Evolutionary conservation across 2,888 invertebrate species (phyloP), one percentile per base, ranked within the genome.

Genomic region (Resseliella maxima): DNA sequence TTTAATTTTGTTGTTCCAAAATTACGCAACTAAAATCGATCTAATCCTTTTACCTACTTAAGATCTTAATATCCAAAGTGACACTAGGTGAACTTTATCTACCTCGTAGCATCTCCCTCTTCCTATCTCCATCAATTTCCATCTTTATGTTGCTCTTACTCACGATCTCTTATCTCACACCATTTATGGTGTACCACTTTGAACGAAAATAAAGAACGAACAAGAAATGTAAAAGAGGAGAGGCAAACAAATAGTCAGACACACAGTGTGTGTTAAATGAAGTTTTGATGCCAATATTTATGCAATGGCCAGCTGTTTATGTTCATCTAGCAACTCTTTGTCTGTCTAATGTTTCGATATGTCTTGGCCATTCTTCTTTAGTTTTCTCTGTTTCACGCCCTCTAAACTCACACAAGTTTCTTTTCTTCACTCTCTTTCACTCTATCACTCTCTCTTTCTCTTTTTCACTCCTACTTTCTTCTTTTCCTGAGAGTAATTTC

Each of bases 1-100:
- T 72, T 72, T 31, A 72, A 72, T 72, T 27, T 72, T 72, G 72
- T 72, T 72, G 72, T 72, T 72, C 72, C 35, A n/a, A n/a, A 72
- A 72, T 72, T 31, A 72, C 35, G 72, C 35, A 72, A 35, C 72
- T 72, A 72, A 72, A 72, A 72, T 72, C 35, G 72, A 72, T 59
- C 31, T 27, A 72, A 72, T 72, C 72, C 72, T 18, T 72, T 72
- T 35, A 72, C 72, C 72, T 72, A 31, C 72, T 72, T 72, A 72
- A 72, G 35, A 35, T 72, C 35, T 72, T 72, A 31, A 72, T 72
- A 72, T 72, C n/a, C 35, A 15, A 72, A 72, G 31, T 24, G 59
- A 59, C 59, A 59, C 59, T 59, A 59, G 59, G 59, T 59, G 59
- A 59, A 59, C 59, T n/a, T 59, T 59, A 59, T 59, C 59, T 59